Evolutionary conservation across 2,113 vertebrate species (phyloP), one percentile per base, ranked within the genome.

Genomic region (Sebastes fasciatus): DNA sequence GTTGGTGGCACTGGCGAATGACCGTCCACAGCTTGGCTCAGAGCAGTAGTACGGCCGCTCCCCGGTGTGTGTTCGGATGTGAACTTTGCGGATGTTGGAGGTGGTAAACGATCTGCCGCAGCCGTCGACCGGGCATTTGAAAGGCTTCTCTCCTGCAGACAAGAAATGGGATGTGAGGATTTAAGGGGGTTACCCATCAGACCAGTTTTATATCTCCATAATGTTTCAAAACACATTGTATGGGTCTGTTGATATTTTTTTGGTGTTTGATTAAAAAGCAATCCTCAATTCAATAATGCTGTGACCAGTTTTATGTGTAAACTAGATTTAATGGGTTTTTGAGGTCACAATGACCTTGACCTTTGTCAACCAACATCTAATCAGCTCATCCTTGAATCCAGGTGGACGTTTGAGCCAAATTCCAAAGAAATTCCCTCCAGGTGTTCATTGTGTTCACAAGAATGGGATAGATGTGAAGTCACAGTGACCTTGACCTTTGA

Each of bases 41-140:
- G 98, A 97, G 93, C 98, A 99, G 92, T 99, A 99, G 84, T 99
- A 99, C 0, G 98, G 98, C 85, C 98, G 95, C 95, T 99, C 98
- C 0, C 98, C 98, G 0, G 98, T 99, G 80, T 99, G 98, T 42
- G 98, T 99, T 68, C 98, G 96, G 93, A 99, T 98, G 89, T 99
- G 98, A 82, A 99, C 98, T 88, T 99, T 99, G 65, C 98, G 97
- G 88, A 99, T 99, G 93, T 99, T 99, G 72, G 98, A 99, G 57
- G 98, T 99, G 89, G 98, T 99, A 86, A 99, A 99, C 2, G 98
- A 99, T 52, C 98, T 95, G 84, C 98, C 98, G 6, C 98, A 99
- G 85, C 98, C 97, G 91, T 99, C 98, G 43, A 98, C 96, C 0
- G 98, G 97, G 92, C 98, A 99, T 86, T 98, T 99, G 87, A 99